These are phyloP conservation scores for Prochilodus magdalenae DNA, from an alignment of 2,113 vertebrate genomes.

Conservation along the genomic window DNA sequence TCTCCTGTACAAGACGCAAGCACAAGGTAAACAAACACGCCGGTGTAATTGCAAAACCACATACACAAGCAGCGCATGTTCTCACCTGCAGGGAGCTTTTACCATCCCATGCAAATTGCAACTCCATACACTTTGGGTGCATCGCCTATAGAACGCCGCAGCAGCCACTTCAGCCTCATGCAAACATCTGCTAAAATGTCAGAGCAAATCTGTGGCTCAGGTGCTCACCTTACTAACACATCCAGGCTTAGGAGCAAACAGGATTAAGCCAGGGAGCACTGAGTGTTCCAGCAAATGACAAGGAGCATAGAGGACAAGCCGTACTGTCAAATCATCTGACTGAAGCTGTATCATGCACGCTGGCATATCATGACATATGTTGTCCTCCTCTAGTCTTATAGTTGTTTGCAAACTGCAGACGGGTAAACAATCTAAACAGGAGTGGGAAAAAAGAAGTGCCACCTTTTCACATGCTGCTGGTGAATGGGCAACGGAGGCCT, in stretches of 20 bases:
- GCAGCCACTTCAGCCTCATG: background rate
- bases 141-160: background rate
- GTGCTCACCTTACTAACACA: background rate
- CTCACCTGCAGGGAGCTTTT: background rate
- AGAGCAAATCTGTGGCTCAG: slow-evolving; percentile 17
- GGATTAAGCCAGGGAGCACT: background rate
- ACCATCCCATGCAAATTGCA: background rate
- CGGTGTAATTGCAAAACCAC: background rate
- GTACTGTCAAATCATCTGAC: slow-evolving; percentile 9
- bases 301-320: background rate
- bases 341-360: background rate
- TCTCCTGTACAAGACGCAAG: background rate
- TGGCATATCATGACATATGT: background rate
- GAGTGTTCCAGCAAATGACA: slow-evolving; percentile 9
- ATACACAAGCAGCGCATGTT: background rate
- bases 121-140: background rate
- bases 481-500: slow-evolving; percentile 43
- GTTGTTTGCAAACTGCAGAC: background rate
- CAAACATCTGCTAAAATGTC: background rate
- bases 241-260: slow-evolving; percentile 2
- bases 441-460: background rate
- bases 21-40: slow-evolving; percentile 29
- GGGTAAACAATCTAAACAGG: background rate
- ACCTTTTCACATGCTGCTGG: background rate
- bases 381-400: background rate